Conservation (phyloP, 2,888 invertebrate species). For the Neoascia interrupta region DNA sequence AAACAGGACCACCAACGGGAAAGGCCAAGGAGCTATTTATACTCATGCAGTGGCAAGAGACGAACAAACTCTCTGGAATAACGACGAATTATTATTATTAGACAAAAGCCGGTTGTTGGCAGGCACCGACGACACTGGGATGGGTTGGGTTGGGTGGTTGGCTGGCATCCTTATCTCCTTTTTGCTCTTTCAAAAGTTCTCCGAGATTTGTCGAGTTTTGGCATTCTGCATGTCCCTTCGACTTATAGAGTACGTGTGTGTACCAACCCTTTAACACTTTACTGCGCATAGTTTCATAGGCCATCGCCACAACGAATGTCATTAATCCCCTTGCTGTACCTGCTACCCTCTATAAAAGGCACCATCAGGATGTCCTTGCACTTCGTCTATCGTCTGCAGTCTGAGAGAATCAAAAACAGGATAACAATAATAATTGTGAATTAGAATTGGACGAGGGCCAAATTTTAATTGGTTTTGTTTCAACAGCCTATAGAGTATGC, state of each 20-base stretch:
- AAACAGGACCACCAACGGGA: conserved; percentile 11
- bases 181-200: conserved; percentile 31
- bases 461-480: conserved; percentile 70
- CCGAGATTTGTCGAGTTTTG: no score
- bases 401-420: conserved; percentile 54
- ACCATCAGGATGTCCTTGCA: conserved; percentile 20
- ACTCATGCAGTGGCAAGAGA: background rate
- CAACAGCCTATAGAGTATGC: conserved; percentile 65
- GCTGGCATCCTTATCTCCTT: conserved; percentile 53
- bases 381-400: conserved; percentile 28
- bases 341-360: background rate
- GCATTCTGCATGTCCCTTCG: background rate
- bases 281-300: conserved; percentile 14
- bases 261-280: conserved; percentile 53
- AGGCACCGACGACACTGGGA: no score
- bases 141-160: no score
- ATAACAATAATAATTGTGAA: conserved; percentile 70
- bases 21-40: conserved; percentile 41
- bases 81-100: conserved; percentile 60
- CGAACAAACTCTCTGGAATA: conserved; percentile 43
- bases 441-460: conserved; percentile 68
- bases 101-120: conserved; percentile 59
- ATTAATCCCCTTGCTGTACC: conserved; percentile 1
- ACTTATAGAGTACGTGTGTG: background rate
- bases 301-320: conserved; percentile 8